These are phyloP conservation scores for Parnassius orleans DNA, from an alignment of 2,888 invertebrate genomes.

Conservation along the genomic window DNA sequence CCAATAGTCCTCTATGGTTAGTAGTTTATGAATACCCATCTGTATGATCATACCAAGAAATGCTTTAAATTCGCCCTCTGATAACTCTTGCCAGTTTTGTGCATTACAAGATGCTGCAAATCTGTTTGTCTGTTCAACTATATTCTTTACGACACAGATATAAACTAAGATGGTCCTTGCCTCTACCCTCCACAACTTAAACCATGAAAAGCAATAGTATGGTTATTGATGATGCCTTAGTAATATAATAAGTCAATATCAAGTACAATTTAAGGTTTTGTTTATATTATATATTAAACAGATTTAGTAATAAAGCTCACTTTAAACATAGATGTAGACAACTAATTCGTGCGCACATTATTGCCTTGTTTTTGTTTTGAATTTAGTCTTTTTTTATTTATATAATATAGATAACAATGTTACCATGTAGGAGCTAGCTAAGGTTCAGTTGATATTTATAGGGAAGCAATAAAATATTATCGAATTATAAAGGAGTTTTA, in stretches of 20 bases:
- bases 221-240: constrained; percentile 19
- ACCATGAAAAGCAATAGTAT: constrained; percentile 18
- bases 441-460: neutral
- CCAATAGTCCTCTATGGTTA: too few relatives aligned
- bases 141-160: too few relatives aligned
- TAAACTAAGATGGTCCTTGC: too few relatives aligned
- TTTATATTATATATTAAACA: neutral
- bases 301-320: too few relatives aligned
- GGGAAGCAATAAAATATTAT: constrained; percentile 20
- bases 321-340: neutral
- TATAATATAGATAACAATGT: constrained; percentile 3
- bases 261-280: constrained; percentile 11
- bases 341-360: neutral
- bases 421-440: constrained; percentile 2
- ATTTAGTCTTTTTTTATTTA: neutral
- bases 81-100: too few relatives aligned
- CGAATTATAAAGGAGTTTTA: constrained; percentile 10
- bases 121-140: too few relatives aligned
- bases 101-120: too few relatives aligned
- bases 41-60: too few relatives aligned
- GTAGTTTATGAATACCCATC: too few relatives aligned
- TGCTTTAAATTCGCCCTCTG: too few relatives aligned
- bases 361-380: neutral
- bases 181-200: too few relatives aligned
- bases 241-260: constrained; percentile 18